Base-by-base conservation (phyloP, 2,888 invertebrate species). In the Tiliacea citrago region DNA sequence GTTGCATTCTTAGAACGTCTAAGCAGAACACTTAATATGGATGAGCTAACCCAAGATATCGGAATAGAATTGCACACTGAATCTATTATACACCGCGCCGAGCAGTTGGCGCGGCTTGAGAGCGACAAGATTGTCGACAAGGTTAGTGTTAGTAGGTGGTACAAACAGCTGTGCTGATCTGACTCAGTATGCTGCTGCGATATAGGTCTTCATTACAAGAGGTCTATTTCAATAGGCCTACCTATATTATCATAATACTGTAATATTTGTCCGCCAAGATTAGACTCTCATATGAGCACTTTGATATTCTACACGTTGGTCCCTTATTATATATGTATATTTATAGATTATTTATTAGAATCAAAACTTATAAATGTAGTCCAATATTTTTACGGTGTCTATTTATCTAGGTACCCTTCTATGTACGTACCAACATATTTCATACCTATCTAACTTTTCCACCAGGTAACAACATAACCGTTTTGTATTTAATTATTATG, bases 41-140 rank as follows among this genome's bases (percentile, higher is more conserved):
- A 98, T 90, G 98, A 98, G 93, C 97, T 98, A 88, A 98, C 98
- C 45, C 97, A 97, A 88, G 98, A 98, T 92, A 97, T 98, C 82
- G 98, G 98, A 13, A 97, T 98, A 77, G 98, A 98, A 91, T 97
- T 98, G 90, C 98, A 98, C 90, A 98, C 98, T 0, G 99, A 99
- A 90, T 98, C 98, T 66, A 96, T 99, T 77, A 95, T 99, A 73
- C 97, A 98, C 78, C 97, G 99, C 60, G 98, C 98, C 4, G 98
- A 99, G 92, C 98, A 99, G 92, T 96, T 98, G 76, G 97, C 98
- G 45, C 97, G 98, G 88, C 96, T 98, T 68, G 98, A 98, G 94
- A 98, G 97, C 89, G 98, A 98, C 93, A 98, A 98, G 93, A 97
- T 98, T 76, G 98, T 98, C 24, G 98, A 98, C 94, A 98, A 98